Evolutionary conservation across 1,140 invertebrate genomes (phyloP), one percentile per base, ranked within the genome.

Genomic region (Penaeus chinensis): DNA sequence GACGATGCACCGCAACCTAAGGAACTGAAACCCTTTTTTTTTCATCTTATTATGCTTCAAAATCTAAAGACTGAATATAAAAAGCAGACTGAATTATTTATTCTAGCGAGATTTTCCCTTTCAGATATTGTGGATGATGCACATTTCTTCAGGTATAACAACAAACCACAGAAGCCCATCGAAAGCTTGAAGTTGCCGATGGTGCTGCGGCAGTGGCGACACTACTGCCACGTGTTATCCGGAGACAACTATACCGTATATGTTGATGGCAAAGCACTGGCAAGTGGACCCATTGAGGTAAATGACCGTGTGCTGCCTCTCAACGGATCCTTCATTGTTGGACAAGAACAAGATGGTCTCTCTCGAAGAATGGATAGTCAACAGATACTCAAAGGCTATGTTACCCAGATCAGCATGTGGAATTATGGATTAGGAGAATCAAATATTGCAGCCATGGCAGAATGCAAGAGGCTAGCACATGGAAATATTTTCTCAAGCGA

Each of bases 151-250:
- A 54, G 79, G 61, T 82, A 61, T 22, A 82, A 82, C 79, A 82
- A 82, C 79, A 82, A 82, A 22, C 47, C 79, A 0, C 79, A 82
- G 61, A 20, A 60, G 19, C 54, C 60, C 5, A 61, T 82, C 24
- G 79, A 82, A 62, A 32, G 37, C 20, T 18, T 82, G 22, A 60
- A n/a, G 27, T n/a, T 82, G 8, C 24, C 61, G 19, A 82, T 61
- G 24, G 61, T 71, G 63, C 11, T 83, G 62, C 63, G 65, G 27
- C 24, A 71, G 32, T 83, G 82, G 82, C 82, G 82, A 8, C 79
- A 82, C n/a, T 82, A 82, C 79, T 82, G 79, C 24, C 79, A 82
- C 24, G 79, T 82, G 54, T 62, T 83, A 66, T 71, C 63, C 65
- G 82, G 82, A 24, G 82, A 83, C 24, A 83, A 32, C 16, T 83